Base-by-base conservation (phyloP, 2,888 invertebrate species). In the Clusia tigrina region DNA sequence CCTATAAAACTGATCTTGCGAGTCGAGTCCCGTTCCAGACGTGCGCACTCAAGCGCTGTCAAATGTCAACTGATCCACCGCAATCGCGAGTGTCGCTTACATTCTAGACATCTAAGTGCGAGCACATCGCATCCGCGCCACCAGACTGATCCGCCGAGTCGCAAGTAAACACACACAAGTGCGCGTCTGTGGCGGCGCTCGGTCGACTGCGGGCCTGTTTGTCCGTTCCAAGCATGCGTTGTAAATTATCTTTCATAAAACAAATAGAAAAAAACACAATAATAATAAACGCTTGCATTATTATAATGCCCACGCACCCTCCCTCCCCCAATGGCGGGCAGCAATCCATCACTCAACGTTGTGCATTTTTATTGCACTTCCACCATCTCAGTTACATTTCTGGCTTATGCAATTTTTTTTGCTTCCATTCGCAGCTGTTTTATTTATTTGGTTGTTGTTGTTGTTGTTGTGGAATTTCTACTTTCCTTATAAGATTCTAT, bases 51-150 rank as follows among this genome's bases (percentile, higher is more conserved):
- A 72, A 74, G 72, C 77, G 74, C 81, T 79, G 80, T 79, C 81
- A 82, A 79, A 80, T 83, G 83, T 83, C 83, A 82, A 83, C 83
- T 83, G 81, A 83, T 80, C 80, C 66, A 69, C 76, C n/a, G n/a
- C n/a, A 71, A 68, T 72, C 64, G 78, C 72, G 71, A 78, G 78
- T 78, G 77, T 76, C 78, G 71, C 72, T 79, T 77, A 74, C 76
- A 78, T 61, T 75, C 48, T 18, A 48, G 20, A 22, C 18, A 20
- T 6, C 42, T 6, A 5, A 18, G 9, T 42, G 3, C 9, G 12
- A 15, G 9, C 48, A 22, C 5, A 20, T 32, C 48, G 15, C 2
- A 20, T 32, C 6, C 6, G 48, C 22, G 18, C 48, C 20, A 3
- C n/a, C 15, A 3, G 42, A 42, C 15, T 3, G 42, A n/a, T 52